Evolutionary conservation across 2,888 invertebrate species (phyloP).

Genomic region (Drosophila picticornis): DNA sequence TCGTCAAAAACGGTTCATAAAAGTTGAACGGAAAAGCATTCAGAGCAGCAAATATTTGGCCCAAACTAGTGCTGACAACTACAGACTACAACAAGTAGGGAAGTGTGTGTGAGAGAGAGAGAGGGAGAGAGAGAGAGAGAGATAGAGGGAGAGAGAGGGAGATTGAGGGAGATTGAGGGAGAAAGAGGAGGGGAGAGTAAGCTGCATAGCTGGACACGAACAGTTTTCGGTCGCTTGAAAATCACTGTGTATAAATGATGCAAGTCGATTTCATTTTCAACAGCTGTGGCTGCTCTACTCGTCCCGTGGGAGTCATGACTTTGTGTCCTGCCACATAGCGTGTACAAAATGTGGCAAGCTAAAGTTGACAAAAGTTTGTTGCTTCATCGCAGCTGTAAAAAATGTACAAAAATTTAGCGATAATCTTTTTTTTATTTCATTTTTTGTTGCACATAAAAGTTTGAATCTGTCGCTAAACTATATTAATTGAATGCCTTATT

Average conservation of each 20-base stretch:
- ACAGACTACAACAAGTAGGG: constrained; percentile 17
- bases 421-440: background rate
- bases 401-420: background rate
- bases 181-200: background rate
- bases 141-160: background rate
- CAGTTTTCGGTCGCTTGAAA: constrained; percentile 52
- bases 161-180: background rate
- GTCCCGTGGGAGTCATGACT: background rate
- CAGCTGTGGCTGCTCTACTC: constrained; percentile 46
- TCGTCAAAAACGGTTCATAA: constrained; percentile 76
- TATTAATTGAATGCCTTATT: constrained; percentile 20
- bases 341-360: constrained; percentile 31
- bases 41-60: constrained; percentile 71
- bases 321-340: constrained; percentile 17
- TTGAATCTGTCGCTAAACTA: constrained; percentile 14
- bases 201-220: constrained; percentile 20
- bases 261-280: constrained; percentile 76
- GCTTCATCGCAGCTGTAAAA: constrained; percentile 41
- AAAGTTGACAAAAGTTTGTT: constrained; percentile 59
- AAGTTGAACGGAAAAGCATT: constrained; percentile 69
- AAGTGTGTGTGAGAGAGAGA: background rate
- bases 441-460: background rate
- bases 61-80: constrained; percentile 61
- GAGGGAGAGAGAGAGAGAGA: background rate
- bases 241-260: constrained; percentile 77